phyloP scores from a whole-genome alignment of 2,797 vertebrate genomes.

The Sitta carolinensis region DNA sequence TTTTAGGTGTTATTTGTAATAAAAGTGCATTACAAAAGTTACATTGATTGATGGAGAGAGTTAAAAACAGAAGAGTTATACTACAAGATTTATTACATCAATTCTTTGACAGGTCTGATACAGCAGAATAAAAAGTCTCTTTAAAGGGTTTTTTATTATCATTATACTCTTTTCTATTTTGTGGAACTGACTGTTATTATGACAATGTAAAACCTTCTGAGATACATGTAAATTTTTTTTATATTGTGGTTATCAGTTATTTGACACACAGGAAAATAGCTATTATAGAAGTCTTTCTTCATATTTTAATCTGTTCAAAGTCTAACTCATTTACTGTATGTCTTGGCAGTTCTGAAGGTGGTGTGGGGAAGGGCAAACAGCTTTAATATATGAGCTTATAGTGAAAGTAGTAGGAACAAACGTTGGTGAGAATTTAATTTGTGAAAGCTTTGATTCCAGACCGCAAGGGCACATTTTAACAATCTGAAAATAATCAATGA shows the following conservation, averaged over 20 bases:
- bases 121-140: background rate
- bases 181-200: background rate
- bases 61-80: background rate
- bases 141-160: background rate
- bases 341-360: background rate
- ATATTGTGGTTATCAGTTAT: background rate
- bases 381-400: background rate
- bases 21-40: background rate
- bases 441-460: conserved; percentile 10
- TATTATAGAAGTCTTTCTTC: background rate
- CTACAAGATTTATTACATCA: background rate
- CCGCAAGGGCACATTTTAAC: conserved; percentile 22
- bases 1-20: background rate
- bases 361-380: background rate
- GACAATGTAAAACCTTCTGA: background rate
- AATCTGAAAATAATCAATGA: conserved; percentile 37
- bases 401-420: background rate
- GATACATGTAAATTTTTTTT: background rate
- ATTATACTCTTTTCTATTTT: background rate
- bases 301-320: background rate
- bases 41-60: background rate
- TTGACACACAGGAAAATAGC: background rate
- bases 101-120: background rate
- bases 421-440: background rate
- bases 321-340: background rate